Evolutionary conservation across 2,113 vertebrate genomes (phyloP), one percentile per base, ranked within the genome.

Genomic region (Rhagologus leucostigma): DNA sequence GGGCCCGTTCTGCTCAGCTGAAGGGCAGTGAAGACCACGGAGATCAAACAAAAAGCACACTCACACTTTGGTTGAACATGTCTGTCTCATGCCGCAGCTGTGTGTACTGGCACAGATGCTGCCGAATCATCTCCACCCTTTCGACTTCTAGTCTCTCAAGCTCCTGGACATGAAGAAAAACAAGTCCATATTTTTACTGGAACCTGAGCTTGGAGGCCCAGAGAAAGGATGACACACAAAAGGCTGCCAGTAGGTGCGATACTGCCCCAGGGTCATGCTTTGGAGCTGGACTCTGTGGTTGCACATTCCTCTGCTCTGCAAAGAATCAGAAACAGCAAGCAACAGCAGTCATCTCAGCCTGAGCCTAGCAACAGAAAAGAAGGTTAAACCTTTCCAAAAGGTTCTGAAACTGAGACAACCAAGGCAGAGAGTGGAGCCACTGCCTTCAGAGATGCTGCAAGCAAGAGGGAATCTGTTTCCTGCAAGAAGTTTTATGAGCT

Each of bases 1-100:
- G 52, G 55, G 59, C 24, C 7, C 0, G 0, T 5, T 27, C 16
- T 67, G 76, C 73, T 41, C 68, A 67, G 65, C 52, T 85, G 42
- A 62, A 79, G 56, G 11, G 37, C 76, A 84, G 26, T 8, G 26
- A 52, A 32, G 39, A 44, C 6, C 62, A 42, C 41, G 57, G 55
- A 24, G 50, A 46, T 2, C 1, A 3, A 74, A 82, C 10, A 33
- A 10, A 70, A 9, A 82, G 63, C 33, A 41, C 24, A 98, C 99
- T 99, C 95, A 99, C 99, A 29, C 99, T 99, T 98, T 99, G 99
- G 98, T 99, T 99, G 98, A 99, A 99, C 99, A 99, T 99, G 97
- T 99, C 99, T 1, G 99, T 99, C 97, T 99, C 99, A 1, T 99
- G 99, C 44, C 99, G 98, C 49, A 99, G 98, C 79, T 99, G 99